Conservation (phyloP, 2,888 invertebrate species). For the Branchipolynoe longqiensis region DNA sequence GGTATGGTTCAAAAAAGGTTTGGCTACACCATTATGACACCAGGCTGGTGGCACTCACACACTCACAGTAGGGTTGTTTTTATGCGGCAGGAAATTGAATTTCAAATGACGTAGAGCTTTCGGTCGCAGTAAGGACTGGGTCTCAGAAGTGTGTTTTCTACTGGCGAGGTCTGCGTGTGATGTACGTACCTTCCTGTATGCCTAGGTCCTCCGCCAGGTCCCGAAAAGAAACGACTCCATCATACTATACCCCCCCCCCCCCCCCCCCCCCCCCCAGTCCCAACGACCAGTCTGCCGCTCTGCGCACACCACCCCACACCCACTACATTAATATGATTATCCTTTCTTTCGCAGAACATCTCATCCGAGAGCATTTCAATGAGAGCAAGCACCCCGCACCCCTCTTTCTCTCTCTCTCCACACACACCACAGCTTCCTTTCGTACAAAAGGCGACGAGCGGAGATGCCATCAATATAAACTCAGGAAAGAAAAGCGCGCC, state of each 20-base stretch:
- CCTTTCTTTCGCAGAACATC: neutral
- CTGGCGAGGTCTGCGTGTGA: constrained; percentile 10
- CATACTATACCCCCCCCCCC: no score
- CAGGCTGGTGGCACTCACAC: constrained; percentile 9
- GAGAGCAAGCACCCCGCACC: no score
- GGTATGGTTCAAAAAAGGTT: neutral
- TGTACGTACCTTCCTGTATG: neutral
- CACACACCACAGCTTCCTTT: no score
- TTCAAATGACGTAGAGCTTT: constrained; percentile 48
- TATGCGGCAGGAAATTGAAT: constrained; percentile 23
- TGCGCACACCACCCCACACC: no score
- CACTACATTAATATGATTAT: constrained; percentile 30
- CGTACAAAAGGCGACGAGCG: no score
- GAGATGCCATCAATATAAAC: no score
- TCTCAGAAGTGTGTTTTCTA: constrained; percentile 23
- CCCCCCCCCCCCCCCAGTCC: no score
- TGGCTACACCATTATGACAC: neutral
- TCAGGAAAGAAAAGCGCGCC: no score
- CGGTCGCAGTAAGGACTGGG: constrained; percentile 3
- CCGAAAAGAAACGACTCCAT: constrained; percentile 33
- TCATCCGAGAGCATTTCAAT: neutral
- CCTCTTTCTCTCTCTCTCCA: no score
- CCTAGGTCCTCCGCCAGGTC: neutral
- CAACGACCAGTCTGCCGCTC: no score
- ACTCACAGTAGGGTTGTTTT: no score